These are phyloP conservation scores for Chelmon rostratus DNA, from an alignment of 2,797 vertebrate species.

Conservation along the genomic window DNA sequence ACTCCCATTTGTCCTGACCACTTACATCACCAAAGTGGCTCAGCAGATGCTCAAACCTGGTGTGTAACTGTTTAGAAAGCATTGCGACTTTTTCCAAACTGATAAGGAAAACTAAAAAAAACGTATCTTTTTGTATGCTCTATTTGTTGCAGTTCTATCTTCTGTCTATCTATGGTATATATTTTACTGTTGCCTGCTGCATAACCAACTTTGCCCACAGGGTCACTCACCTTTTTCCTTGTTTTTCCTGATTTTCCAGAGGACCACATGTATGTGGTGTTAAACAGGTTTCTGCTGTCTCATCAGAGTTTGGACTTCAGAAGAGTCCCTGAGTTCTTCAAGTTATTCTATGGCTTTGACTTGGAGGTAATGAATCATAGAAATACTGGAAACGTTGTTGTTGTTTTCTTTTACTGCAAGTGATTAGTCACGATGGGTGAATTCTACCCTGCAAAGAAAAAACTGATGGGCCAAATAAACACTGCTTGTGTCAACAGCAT, in stretches of 20 bases:
- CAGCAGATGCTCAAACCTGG: constrained; percentile 94
- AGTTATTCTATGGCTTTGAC: constrained; percentile 94
- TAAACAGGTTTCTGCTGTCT: constrained; percentile 92
- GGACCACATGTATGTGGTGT: constrained; percentile 95
- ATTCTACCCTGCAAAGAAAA: constrained; percentile 7
- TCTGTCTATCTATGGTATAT: not conserved
- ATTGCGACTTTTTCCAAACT: not conserved
- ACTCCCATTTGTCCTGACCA: constrained; percentile 88
- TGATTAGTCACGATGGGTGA: not conserved
- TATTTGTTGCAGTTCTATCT: not conserved
- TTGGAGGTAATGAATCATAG: constrained; percentile 87
- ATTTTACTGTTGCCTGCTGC: not conserved
- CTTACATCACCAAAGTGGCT: constrained; percentile 90
- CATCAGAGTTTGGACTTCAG: constrained; percentile 92
- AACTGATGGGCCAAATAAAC: constrained; percentile 41
- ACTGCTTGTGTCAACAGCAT: constrained; percentile 35
- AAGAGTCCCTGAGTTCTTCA: constrained; percentile 95
- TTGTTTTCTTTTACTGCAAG: not conserved
- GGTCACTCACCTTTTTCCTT: constrained; percentile 1
- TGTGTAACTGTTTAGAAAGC: constrained; percentile 66
- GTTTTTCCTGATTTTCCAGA: constrained; percentile 80
- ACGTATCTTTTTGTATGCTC: not conserved
- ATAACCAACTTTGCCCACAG: not conserved
- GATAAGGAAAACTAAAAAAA: too few relatives aligned
- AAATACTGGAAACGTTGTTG: constrained; percentile 7